Conservation (phyloP, 2,113 vertebrate species). For the Nerophis lumbriciformis region DNA sequence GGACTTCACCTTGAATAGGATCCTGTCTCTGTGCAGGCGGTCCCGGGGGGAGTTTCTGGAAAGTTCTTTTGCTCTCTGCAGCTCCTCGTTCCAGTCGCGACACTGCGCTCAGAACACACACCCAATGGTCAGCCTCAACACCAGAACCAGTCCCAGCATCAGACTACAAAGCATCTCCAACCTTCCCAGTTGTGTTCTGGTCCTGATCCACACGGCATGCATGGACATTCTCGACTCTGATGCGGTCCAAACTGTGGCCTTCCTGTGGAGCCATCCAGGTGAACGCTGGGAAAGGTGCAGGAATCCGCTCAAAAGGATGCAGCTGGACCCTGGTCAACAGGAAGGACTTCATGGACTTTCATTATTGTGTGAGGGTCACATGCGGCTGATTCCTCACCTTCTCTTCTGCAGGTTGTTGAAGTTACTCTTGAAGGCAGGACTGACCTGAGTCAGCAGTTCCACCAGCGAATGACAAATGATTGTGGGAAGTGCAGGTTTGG, state of each 20-base stretch:
- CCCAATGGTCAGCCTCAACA: constrained; percentile 12
- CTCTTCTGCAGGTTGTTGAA: constrained; percentile 86
- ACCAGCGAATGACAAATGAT: constrained; percentile 92
- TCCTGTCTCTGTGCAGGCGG: constrained; percentile 83
- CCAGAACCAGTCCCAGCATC: too few relatives aligned
- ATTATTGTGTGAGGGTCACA: too few relatives aligned
- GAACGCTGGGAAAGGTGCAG: constrained; percentile 90
- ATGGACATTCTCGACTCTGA: constrained; percentile 85
- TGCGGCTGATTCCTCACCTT: constrained; percentile 68
- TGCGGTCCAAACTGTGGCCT: constrained; percentile 87
- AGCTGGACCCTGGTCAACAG: constrained; percentile 76
- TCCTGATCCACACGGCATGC: constrained; percentile 84
- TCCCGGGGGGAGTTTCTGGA: constrained; percentile 81
- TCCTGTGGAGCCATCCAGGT: constrained; percentile 86
- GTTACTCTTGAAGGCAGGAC: constrained; percentile 91
- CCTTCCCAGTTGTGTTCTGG: constrained; percentile 90
- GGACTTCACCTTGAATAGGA: constrained; percentile 84
- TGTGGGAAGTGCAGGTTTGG: constrained; percentile 88
- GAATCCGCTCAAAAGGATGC: constrained; percentile 89
- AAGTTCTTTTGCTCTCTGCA: constrained; percentile 87
- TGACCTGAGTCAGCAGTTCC: constrained; percentile 91
- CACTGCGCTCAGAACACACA: constrained; percentile 66
- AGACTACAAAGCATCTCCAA: constrained; percentile 38
- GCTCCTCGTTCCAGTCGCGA: constrained; percentile 93
- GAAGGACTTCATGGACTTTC: background rate